Conservation (phyloP, 1,140 invertebrate genomes). For the Leptinotarsa defecta region DNA sequence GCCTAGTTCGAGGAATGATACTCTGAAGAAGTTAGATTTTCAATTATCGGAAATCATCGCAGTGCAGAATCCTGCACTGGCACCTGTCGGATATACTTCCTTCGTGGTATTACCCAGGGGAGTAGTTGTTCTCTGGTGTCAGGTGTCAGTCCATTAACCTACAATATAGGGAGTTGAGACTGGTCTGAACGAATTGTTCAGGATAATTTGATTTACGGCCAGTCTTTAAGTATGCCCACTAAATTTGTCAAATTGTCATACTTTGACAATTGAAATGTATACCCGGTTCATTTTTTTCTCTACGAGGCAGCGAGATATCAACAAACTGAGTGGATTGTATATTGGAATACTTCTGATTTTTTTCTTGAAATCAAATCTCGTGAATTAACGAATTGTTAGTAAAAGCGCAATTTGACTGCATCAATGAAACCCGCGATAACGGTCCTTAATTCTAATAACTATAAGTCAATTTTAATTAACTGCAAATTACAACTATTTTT, state of each 20-base stretch:
- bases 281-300: not conserved
- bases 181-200: too few relatives aligned
- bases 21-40: too few relatives aligned
- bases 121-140: too few relatives aligned
- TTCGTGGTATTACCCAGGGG: too few relatives aligned
- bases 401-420: not conserved
- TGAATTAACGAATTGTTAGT: not conserved
- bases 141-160: too few relatives aligned
- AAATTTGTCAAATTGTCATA: not conserved
- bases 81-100: too few relatives aligned
- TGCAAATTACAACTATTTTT: not conserved
- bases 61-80: too few relatives aligned
- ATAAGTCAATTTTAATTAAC: constrained; percentile 4
- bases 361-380: not conserved
- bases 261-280: not conserved
- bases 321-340: not conserved
- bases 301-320: not conserved
- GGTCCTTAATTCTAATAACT: not conserved
- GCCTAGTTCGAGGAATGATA: too few relatives aligned
- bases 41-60: too few relatives aligned
- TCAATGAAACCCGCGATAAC: not conserved
- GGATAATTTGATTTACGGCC: too few relatives aligned
- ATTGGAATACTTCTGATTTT: not conserved
- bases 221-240: too few relatives aligned
- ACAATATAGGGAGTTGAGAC: too few relatives aligned